Evolutionary conservation across 2,888 invertebrate genomes (phyloP).

Genomic region (Tinea trinotella): DNA sequence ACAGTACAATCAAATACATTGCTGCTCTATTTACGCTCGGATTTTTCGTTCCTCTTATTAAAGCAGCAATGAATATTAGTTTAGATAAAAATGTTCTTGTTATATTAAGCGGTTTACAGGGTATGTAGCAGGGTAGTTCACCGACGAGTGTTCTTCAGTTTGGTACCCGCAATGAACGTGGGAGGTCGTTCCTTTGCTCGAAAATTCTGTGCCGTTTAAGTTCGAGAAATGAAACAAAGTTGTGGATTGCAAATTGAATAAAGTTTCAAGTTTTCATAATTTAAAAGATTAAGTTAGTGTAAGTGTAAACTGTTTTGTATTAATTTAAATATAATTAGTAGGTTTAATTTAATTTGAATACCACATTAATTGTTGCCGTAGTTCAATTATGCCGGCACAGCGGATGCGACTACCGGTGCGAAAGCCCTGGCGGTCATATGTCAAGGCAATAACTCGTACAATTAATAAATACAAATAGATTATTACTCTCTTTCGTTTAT

Average conservation of each 20-base stretch:
- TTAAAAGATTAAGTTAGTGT: neutral
- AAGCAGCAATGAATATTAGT: neutral
- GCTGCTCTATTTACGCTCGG: too few species aligned
- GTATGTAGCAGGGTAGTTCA: neutral
- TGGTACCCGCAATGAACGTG: neutral
- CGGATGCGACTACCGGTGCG: too few species aligned
- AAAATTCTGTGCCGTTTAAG: neutral
- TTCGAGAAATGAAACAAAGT: slow-evolving; percentile 11
- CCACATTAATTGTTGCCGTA: too few species aligned
- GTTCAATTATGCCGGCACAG: too few species aligned
- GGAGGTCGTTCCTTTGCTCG: neutral
- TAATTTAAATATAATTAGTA: neutral
- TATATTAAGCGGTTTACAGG: neutral
- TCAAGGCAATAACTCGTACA: too few species aligned
- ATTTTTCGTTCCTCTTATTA: too few species aligned
- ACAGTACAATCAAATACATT: too few species aligned
- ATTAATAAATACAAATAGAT: too few species aligned
- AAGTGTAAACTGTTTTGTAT: neutral
- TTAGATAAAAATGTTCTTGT: neutral
- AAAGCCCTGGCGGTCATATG: too few species aligned
- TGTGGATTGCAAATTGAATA: slow-evolving; percentile 3
- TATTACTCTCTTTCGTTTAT: too few species aligned
- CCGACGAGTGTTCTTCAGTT: neutral
- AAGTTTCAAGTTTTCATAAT: neutral
- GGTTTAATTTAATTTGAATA: too few species aligned